phyloP scores from a whole-genome alignment of 2,113 vertebrate species.

The Grallaria varia region DNA sequence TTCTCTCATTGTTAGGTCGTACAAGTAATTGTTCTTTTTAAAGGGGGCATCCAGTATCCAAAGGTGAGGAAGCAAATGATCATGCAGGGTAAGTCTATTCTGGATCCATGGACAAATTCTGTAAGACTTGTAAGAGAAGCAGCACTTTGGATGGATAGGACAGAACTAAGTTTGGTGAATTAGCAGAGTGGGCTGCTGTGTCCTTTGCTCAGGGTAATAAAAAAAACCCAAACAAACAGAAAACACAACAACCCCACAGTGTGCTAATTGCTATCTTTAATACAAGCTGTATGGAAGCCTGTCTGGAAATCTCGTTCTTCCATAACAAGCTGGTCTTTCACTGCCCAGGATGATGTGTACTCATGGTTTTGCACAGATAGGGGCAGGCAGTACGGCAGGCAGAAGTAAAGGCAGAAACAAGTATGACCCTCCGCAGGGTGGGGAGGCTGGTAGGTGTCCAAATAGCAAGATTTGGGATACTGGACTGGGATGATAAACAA shows the following conservation, averaged over 20 bases:
- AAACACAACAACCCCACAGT: too few species aligned
- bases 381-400: neutral
- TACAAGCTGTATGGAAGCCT: neutral
- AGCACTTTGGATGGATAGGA: neutral
- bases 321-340: neutral
- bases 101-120: neutral
- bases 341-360: neutral
- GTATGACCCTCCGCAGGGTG: fast-evolving
- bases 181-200: neutral
- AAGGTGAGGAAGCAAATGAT: neutral
- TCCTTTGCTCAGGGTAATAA: neutral
- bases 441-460: neutral
- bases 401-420: neutral
- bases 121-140: neutral
- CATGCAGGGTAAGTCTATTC: neutral
- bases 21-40: neutral
- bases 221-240: neutral
- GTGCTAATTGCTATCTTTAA: neutral
- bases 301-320: neutral
- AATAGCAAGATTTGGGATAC: neutral
- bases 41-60: neutral
- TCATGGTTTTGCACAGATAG: neutral
- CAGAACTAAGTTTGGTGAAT: neutral
- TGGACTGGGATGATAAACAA: neutral
- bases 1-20: neutral